These are phyloP conservation scores for Silurus glanis DNA, from an alignment of 2,113 vertebrate species.

Conservation along the genomic window DNA sequence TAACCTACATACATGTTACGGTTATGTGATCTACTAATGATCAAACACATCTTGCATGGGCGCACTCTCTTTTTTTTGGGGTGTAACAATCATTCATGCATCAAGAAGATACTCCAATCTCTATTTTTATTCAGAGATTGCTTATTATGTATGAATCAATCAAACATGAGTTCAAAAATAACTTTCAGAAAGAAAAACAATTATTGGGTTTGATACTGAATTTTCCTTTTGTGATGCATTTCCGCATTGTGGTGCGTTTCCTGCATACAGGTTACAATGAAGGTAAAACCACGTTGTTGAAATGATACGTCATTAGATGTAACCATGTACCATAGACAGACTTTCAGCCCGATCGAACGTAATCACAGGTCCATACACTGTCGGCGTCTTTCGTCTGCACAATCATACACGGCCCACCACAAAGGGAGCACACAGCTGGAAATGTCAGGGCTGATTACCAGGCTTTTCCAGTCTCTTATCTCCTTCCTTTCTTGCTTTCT, in stretches of 20 bases:
- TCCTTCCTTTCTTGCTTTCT: conserved; percentile 5
- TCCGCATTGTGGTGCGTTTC: neutral
- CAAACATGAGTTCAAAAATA: neutral
- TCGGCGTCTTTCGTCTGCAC: conserved; percentile 54
- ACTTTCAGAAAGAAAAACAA: neutral
- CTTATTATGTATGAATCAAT: neutral
- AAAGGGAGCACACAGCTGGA: conserved; percentile 52
- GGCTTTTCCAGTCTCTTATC: conserved; percentile 50
- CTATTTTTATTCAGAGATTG: neutral
- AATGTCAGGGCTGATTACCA: conserved; percentile 70
- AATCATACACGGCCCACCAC: conserved; percentile 61
- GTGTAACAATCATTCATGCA: neutral
- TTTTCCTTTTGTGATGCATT: neutral
- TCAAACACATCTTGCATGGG: neutral
- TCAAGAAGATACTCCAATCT: neutral
- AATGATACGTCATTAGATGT: conserved; percentile 50
- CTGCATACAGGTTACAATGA: conserved; percentile 1
- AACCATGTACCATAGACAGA: conserved; percentile 36
- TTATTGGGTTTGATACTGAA: neutral
- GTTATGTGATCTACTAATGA: neutral
- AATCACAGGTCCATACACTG: conserved; percentile 51
- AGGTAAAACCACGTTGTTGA: conserved; percentile 28
- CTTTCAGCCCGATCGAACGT: conserved; percentile 49
- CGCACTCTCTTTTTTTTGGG: neutral
- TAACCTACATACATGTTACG: neutral